Percentiles rank a stretch among this genome's conserved stretches.
phyloP scores from a whole-genome alignment of 1,140 invertebrate species.

The Leptopilina boulardi region DNA sequence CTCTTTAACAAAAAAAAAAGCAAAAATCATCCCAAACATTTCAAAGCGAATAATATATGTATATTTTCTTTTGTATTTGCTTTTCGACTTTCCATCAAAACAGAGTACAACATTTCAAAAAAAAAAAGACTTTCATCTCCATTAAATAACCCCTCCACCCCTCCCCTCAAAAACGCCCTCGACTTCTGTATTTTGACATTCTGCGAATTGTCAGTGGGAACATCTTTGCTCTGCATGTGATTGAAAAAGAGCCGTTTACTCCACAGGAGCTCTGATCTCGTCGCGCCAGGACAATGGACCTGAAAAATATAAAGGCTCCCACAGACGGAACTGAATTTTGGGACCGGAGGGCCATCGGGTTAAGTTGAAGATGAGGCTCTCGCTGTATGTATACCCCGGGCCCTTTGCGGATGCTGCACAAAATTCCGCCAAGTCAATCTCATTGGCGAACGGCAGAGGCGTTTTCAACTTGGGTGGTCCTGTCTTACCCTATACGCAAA shows the following conservation, averaged over 20 bases:
- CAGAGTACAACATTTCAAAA: no score
- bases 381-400: constrained; percentile 34
- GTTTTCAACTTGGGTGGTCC: constrained; percentile 69
- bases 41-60: neutral
- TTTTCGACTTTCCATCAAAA: neutral
- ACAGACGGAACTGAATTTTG: constrained; percentile 4
- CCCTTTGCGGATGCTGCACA: constrained; percentile 49
- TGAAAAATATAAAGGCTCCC: constrained; percentile 49
- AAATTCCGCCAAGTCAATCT: constrained; percentile 70
- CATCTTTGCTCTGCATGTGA: constrained; percentile 26
- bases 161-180: neutral
- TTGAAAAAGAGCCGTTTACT: constrained; percentile 17
- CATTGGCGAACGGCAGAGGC: constrained; percentile 62
- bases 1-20: neutral
- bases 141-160: neutral
- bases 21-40: neutral
- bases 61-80: neutral
- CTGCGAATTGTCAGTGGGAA: neutral
- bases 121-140: neutral
- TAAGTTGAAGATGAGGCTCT: constrained; percentile 40
- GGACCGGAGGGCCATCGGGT: constrained; percentile 45
- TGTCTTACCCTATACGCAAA: constrained; percentile 70
- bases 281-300: constrained; percentile 44
- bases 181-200: constrained; percentile 18
- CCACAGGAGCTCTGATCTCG: neutral